Evolutionary conservation across 1,140 invertebrate genomes (phyloP).

Genomic region (Callitettix versicolor): DNA sequence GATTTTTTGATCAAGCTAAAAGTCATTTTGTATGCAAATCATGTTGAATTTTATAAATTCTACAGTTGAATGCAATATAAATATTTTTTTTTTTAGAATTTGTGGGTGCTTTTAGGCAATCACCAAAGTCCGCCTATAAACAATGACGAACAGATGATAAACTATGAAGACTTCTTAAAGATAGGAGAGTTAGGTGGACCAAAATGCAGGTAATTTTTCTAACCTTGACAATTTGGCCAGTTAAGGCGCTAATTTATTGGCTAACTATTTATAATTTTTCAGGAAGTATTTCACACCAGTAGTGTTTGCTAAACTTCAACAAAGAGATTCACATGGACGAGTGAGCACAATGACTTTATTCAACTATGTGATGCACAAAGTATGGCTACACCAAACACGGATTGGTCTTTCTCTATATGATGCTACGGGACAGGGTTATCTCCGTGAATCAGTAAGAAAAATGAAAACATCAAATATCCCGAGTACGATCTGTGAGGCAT

Average conservation of each 20-base stretch:
- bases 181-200: conserved; percentile 54
- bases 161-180: conserved; percentile 73
- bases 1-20: neutral
- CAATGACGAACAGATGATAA: conserved; percentile 72
- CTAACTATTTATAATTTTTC: conserved; percentile 18
- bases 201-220: conserved; percentile 48
- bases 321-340: conserved; percentile 62
- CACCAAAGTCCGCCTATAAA: conserved; percentile 57
- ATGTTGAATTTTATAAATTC: no score
- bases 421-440: conserved; percentile 81
- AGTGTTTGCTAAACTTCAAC: conserved; percentile 77
- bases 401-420: conserved; percentile 90
- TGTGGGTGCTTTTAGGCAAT: conserved; percentile 74
- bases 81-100: conserved; percentile 34
- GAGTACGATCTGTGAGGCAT: no score
- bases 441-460: conserved; percentile 66
- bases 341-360: conserved; percentile 77
- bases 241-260: neutral
- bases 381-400: conserved; percentile 87
- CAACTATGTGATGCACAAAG: conserved; percentile 90
- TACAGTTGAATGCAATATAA: no score
- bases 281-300: conserved; percentile 71
- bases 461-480: neutral
- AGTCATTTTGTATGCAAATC: no score
- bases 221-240: neutral